Evolutionary conservation across 2,888 invertebrate species (phyloP).

Genomic region (Latrodectus hesperus): DNA sequence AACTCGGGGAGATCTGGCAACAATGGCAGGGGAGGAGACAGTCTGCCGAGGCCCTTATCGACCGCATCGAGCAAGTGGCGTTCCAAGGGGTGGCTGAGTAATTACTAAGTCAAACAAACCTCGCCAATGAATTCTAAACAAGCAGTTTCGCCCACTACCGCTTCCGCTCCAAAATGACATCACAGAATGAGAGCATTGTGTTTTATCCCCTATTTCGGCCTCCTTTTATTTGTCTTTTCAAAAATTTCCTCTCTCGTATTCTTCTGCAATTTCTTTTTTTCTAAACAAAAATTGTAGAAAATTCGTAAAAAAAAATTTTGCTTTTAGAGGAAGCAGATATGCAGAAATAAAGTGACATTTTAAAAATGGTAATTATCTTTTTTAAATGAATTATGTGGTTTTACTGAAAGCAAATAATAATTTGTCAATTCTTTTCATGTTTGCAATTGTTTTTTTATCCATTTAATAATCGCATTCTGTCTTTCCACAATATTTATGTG

Average conservation of each 20-base stretch:
- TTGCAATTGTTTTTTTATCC: too few species aligned
- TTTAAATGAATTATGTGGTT: too few species aligned
- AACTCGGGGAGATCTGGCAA: neutral
- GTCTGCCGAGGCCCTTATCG: conserved; percentile 12
- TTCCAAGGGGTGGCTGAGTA: conserved; percentile 35
- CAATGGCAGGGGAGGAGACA: conserved; percentile 3
- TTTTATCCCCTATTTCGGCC: conserved; percentile 4
- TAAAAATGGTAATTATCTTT: too few species aligned
- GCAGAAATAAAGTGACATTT: too few species aligned
- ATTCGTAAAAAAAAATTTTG: too few species aligned
- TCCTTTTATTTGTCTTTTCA: neutral
- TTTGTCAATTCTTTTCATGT: too few species aligned
- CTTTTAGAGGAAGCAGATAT: too few species aligned
- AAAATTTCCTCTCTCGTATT: neutral
- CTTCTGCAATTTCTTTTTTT: neutral
- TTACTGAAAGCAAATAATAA: too few species aligned
- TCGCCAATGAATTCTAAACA: conserved; percentile 46
- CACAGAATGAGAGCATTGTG: neutral
- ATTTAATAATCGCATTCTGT: too few species aligned
- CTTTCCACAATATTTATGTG: too few species aligned
- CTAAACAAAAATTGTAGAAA: too few species aligned
- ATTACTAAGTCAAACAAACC: conserved; percentile 64
- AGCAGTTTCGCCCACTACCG: conserved; percentile 3
- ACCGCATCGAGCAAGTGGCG: conserved; percentile 5
- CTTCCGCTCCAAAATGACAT: conserved; percentile 2